Conservation (phyloP, 2,797 vertebrate species). For the Knipowitschia caucasica region DNA sequence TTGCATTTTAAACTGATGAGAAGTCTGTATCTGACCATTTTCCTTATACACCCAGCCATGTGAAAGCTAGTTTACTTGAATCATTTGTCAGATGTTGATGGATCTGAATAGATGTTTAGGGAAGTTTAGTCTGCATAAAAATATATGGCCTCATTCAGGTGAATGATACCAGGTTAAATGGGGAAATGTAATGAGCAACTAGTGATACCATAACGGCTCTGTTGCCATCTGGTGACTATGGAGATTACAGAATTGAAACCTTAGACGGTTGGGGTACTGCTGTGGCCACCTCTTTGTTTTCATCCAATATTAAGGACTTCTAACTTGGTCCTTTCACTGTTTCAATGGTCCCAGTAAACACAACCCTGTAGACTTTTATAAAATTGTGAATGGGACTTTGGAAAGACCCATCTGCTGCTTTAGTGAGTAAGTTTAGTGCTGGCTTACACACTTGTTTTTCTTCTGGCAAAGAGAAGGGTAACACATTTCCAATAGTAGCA, state of each 20-base stretch:
- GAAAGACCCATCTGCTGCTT: slow-evolving; percentile 42
- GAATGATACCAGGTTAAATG: slow-evolving; percentile 39
- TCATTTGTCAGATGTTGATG: slow-evolving; percentile 43
- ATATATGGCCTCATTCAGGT: slow-evolving; percentile 44
- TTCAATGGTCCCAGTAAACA: slow-evolving; percentile 55
- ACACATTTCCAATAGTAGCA: slow-evolving; percentile 45
- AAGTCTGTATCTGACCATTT: slow-evolving; percentile 43
- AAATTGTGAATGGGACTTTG: slow-evolving; percentile 39
- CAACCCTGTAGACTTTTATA: slow-evolving; percentile 40
- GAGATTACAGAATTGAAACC: slow-evolving; percentile 62
- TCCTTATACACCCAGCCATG: slow-evolving; percentile 55
- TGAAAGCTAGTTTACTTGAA: slow-evolving; percentile 45
- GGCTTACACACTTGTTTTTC: slow-evolving; percentile 28
- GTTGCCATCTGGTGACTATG: slow-evolving; percentile 53
- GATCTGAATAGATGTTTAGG: slow-evolving; percentile 50
- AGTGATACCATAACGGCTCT: slow-evolving; percentile 42
- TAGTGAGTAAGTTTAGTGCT: slow-evolving; percentile 51
- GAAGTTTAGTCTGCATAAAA: slow-evolving; percentile 31
- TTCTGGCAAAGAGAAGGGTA: slow-evolving; percentile 31
- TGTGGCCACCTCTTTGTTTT: slow-evolving; percentile 65
- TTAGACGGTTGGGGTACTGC: slow-evolving; percentile 47
- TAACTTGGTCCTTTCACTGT: slow-evolving; percentile 57
- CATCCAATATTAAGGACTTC: slow-evolving; percentile 66
- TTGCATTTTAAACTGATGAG: slow-evolving; percentile 37
- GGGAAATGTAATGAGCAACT: slow-evolving; percentile 56